Evolutionary conservation across 2,797 vertebrate species (phyloP).

Genomic region (Bothrops alternatus): DNA sequence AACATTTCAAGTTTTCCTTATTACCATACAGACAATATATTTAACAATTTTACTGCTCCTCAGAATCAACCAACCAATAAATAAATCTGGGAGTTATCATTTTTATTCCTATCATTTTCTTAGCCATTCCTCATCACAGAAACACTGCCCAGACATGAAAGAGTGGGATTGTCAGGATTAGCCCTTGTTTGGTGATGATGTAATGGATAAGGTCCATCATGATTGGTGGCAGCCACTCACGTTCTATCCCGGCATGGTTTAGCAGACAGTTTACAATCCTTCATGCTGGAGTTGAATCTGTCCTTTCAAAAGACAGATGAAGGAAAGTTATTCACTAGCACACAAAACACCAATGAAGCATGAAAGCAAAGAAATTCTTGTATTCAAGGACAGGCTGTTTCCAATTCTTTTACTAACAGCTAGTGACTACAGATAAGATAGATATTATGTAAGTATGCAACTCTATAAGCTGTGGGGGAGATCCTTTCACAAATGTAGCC

Average conservation of each 20-base stretch:
- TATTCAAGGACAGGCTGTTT: slow-evolving; percentile 26
- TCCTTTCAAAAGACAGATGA: slow-evolving; percentile 65
- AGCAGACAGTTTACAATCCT: slow-evolving; percentile 68
- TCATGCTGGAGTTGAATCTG: slow-evolving; percentile 67
- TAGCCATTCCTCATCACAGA: slow-evolving; percentile 19
- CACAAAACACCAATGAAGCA: slow-evolving; percentile 78
- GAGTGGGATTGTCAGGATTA: slow-evolving; percentile 55
- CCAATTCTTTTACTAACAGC: background rate
- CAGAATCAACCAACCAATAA: slow-evolving; percentile 30
- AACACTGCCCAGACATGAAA: slow-evolving; percentile 58
- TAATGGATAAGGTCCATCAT: slow-evolving; percentile 53
- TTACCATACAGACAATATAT: slow-evolving; percentile 60
- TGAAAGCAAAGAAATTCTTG: slow-evolving; percentile 71
- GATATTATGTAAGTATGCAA: background rate
- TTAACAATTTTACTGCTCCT: slow-evolving; percentile 58
- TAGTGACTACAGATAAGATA: background rate
- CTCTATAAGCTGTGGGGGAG: background rate
- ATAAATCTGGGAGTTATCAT: slow-evolving; percentile 50
- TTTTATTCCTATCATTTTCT: slow-evolving; percentile 68
- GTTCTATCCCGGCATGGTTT: slow-evolving; percentile 71
- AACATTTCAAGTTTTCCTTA: slow-evolving; percentile 43
- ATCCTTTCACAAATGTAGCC: background rate
- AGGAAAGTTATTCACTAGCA: slow-evolving; percentile 66
- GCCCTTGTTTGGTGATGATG: slow-evolving; percentile 75
- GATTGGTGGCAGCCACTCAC: slow-evolving; percentile 79